Evolutionary conservation across 2,113 vertebrate species (phyloP), one percentile per base, ranked within the genome.

Genomic region (Deroptyus accipitrinus): DNA sequence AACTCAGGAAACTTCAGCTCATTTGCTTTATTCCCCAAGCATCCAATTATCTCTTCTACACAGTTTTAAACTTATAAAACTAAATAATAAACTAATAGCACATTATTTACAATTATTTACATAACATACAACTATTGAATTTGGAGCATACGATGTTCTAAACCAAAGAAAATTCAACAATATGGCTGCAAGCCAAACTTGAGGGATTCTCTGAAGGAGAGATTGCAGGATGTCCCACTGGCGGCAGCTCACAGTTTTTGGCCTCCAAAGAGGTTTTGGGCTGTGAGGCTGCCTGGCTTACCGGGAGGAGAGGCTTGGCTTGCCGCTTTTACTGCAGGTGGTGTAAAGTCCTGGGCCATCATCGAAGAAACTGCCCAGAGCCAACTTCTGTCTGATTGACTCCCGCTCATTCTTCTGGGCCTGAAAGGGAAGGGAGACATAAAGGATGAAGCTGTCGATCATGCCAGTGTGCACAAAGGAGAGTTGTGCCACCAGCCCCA

Each of bases 341-440:
- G 99, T 99, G 87, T 99, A 99, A 96, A 99, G 99, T 70, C 99
- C 99, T 0, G 99, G 99, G 90, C 99, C 99, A 97, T 99, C 99
- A 31, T 99, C 99, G 39, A 99, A 99, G 98, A 99, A 99, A 97
- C 99, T 99, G 88, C 99, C 99, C 94, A 99, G 98, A 8, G 99
- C 99, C 98, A 99, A 97, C 98, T 99, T 99, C 98, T 99, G 99
- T 97, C 99, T 97, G 98, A 99, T 99, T 72, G 99, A 99, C 97
- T 99, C 99, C 33, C 99, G 98, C 97, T 99, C 99, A 98, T 99
- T 99, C 98, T 99, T 99, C 97, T 99, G 99, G 97, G 99, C 99
- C 99, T 99, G 97, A n/a, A 93, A 95, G 95, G 87, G 93, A 87
- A 96, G 66, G 42, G 78, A 28, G 59, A 74, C 24, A 94, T 70